Base-by-base conservation (phyloP, 2,797 vertebrate genomes). In the Etheostoma nigrum region DNA sequence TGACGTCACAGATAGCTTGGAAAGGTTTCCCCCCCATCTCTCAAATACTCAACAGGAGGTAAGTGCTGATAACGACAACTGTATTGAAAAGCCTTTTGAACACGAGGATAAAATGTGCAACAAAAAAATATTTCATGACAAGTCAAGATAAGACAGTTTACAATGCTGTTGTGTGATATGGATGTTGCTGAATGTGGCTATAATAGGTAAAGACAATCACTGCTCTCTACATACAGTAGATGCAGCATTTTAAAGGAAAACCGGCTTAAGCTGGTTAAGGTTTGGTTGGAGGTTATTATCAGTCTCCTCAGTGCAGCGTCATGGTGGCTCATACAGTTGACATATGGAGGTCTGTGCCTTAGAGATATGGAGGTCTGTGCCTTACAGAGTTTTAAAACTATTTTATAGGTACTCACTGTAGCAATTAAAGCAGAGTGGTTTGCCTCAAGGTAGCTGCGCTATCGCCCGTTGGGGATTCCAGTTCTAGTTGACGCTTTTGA, bases 401-500 rank as follows among this genome's bases (percentile, higher is more conserved):
- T 79, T 83, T 91, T 85, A 86, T 74, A 74, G 78, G 72, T 72
- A 83, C 63, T 83, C 64, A 70, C n/a, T 49, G 76, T 79, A 88
- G 85, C 87, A 90, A 88, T 93, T 87, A 84, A 85, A 87, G 80
- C 78, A 58, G 57, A 83, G 69, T 55, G 60, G 33, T 78, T 82
- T 61, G 85, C 90, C 86, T 91, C 73, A 49, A 84, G 90, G 79
- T 77, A 80, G 76, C 66, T 44, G 79, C 40, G 55, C 73, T 69
- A 69, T 64, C n/a, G 61, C 69, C 90, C 78, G 33, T 27, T 76
- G 83, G 89, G 92, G 91, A 92, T 82, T 86, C 73, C 61, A 86
- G 81, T 81, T 88, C 90, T 83, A 82, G 75, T 87, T 91, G 83
- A 86, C 73, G 70, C 80, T 91, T 90, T 91, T 85, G 81, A 91